Evolutionary conservation across 2,113 vertebrate species (phyloP), one percentile per base, ranked within the genome.

Genomic region (Gadus chalcogrammus): DNA sequence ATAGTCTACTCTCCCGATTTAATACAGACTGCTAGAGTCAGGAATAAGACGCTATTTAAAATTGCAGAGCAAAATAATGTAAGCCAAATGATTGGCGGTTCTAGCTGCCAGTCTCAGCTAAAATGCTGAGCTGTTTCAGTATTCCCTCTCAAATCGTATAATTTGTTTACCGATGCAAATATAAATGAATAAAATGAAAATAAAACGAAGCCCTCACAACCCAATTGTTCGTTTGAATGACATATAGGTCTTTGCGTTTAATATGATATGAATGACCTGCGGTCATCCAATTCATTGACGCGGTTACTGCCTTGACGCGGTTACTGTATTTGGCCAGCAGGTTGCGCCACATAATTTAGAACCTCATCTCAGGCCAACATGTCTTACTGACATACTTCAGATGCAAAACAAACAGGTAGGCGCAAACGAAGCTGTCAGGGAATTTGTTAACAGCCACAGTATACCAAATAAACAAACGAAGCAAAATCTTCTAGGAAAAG

Each of bases 1-100:
- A 92, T 92, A 92, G 93, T 94, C 87, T 93, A 93, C 88, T 89
- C 88, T 77, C 67, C 42, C 73, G 56, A 76, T n/a, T 58, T 58
- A 3, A n/a, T 16, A 9, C 55, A 58, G 55, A 58, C 55, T 58
- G 55, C 17, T 58, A n/a, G 15, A 8, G 52, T 56, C 55, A 56
- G 38, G 38, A 42, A 42, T 42, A 42, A 42, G 38, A 7, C 42
- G 42, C 42, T 48, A 48, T 48, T 48, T 13, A 48, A 48, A 48
- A 48, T 48, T 48, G 42, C 11, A 13, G 42, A 7, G 42, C 42
- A 48, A 48, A 9, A 48, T 48, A 48, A 48, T 48, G 42, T 9
- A 13, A 13, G 42, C 42, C 42, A 11, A 48, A 48, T 48, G 8
- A 13, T 48, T 35, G 31, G 31, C 31, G 6, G 4, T 7, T 35